These are phyloP conservation scores for Sphyrna mokarran DNA, from an alignment of 2,113 vertebrate species.

Conservation along the genomic window DNA sequence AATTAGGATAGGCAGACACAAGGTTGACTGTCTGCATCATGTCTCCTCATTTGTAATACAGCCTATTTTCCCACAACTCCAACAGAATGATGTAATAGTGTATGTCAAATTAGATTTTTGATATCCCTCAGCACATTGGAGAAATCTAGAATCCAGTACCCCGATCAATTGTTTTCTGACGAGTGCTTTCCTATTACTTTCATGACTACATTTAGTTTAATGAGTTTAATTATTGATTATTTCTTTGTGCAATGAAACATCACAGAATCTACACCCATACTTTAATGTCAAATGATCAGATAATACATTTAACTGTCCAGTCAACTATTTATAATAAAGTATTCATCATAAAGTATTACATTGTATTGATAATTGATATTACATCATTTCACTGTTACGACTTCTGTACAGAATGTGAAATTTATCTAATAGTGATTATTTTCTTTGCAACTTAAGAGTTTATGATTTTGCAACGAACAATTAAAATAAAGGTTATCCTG, in stretches of 20 bases:
- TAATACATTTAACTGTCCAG: neutral
- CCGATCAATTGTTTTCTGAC: neutral
- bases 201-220: neutral
- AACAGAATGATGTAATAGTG: neutral
- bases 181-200: neutral
- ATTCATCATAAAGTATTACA: neutral
- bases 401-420: neutral
- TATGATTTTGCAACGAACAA: neutral
- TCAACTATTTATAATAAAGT: neutral
- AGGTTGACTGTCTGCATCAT: neutral
- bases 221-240: neutral
- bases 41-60: neutral
- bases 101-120: neutral
- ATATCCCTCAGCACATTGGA: neutral
- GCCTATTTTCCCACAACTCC: neutral
- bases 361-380: neutral
- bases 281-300: neutral
- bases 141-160: neutral
- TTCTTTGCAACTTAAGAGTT: neutral
- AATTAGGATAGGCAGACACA: neutral
- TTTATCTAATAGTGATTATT: neutral
- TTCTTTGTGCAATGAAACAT: neutral
- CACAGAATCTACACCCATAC: neutral
- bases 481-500: neutral
- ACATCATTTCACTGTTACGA: neutral